Base-by-base conservation (phyloP, 1,140 invertebrate genomes). In the Brachionus manjavacas region DNA sequence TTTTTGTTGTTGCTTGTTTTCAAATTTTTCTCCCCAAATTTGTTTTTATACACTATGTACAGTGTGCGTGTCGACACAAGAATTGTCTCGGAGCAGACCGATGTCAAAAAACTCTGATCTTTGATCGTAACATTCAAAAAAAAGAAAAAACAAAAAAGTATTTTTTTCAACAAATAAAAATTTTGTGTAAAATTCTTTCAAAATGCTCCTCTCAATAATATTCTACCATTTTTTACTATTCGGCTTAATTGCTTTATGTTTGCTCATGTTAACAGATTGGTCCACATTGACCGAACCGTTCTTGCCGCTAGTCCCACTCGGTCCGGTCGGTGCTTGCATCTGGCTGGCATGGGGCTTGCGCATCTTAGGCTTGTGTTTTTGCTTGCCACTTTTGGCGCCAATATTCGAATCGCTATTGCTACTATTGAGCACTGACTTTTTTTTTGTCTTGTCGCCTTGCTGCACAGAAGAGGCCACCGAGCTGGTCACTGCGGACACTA, bases 401-500 rank as follows among this genome's bases (percentile, higher is more conserved):
- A 79, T 1, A 55, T 79, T 79, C 46, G 76, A 49, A 20, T 79
- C 46, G 14, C 28, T 35, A 52, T 49, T 20, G 25, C 46, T 39
- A 9, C 3, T 35, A 79, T 79, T 64, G 25, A 52, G 39, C 4
- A 79, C 43, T 64, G 25, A 23, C 25, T 79, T 79, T 49, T 52
- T 64, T 31, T 79, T 64, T 52, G 41, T 35, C 16, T 64, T 79
- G 16, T 79, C 55, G 39, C 20, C 43, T 41, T 11, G 14, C 3
- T 72, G 68, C 31, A 72, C 68, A 3, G 72, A 76, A 2, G 72
- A 76, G 41, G 46, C 49, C 28, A 46, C 79, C n/a, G 79, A 20
- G 16, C 31, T 81, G 35, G 79, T 16, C 52, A 81, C 79, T 9
- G 79, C 79, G 11, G 79, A 64, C 28, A 81, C 79, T 31, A 81